Evolutionary conservation across 1,140 invertebrate genomes (phyloP).

Genomic region (Drosophila fuyamai): DNA sequence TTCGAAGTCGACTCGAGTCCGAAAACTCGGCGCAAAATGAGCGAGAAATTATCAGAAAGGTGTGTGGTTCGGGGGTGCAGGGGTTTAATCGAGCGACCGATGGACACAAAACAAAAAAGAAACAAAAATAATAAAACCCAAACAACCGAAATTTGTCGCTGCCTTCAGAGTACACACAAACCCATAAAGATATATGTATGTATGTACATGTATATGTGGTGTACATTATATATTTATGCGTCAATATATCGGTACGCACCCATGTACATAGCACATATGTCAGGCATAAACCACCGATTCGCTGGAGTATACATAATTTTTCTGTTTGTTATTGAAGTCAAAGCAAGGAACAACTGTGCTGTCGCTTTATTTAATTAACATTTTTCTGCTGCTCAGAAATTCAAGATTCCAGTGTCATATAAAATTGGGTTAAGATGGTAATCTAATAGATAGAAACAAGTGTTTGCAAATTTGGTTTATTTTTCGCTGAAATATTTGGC

Average conservation of each 20-base stretch:
- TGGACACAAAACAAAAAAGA: slow-evolving; percentile 12
- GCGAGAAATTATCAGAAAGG: slow-evolving; percentile 67
- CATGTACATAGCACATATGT: slow-evolving; percentile 32
- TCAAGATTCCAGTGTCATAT: not conserved
- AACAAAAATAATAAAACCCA: slow-evolving; percentile 26
- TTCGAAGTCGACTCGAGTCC: slow-evolving; percentile 52
- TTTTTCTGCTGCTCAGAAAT: slow-evolving; percentile 10
- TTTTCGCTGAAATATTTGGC: not conserved
- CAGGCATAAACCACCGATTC: slow-evolving; percentile 32
- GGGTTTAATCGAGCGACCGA: slow-evolving; percentile 30
- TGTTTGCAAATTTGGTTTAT: not conserved
- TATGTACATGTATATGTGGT: not conserved
- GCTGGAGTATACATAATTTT: slow-evolving; percentile 41
- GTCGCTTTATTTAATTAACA: slow-evolving; percentile 26
- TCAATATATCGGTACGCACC: slow-evolving; percentile 20
- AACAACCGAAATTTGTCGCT: slow-evolving; percentile 35
- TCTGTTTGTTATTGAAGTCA: slow-evolving; percentile 32
- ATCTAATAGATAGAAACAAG: slow-evolving; percentile 4
- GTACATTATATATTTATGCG: slow-evolving; percentile 34
- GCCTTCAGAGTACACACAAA: slow-evolving; percentile 3
- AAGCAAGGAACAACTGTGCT: slow-evolving; percentile 18
- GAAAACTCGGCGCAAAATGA: slow-evolving; percentile 60
- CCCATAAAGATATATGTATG: slow-evolving; percentile 4
- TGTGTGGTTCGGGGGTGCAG: slow-evolving; percentile 18
- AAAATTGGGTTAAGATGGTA: slow-evolving; percentile 8